Conservation (phyloP, 2,888 invertebrate species). For the Metalampra italica region DNA sequence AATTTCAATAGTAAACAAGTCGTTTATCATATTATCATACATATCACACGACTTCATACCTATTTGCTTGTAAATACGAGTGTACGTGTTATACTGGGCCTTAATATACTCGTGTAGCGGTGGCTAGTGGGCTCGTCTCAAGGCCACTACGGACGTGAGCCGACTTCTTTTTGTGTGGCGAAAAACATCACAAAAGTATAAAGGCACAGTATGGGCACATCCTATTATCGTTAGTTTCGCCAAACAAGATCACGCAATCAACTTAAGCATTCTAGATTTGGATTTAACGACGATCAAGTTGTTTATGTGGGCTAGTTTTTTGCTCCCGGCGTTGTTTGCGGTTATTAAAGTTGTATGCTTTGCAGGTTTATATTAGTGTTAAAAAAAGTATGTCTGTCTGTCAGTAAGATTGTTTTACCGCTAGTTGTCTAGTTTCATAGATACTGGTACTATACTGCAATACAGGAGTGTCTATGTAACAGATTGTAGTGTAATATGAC, state of each 20-base stretch:
- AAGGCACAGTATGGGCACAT: neutral
- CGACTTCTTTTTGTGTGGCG: constrained; percentile 38
- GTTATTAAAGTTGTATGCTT: neutral
- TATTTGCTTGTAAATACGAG: neutral
- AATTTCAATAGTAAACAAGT: constrained; percentile 1
- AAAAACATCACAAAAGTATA: constrained; percentile 15
- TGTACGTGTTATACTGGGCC: constrained; percentile 12
- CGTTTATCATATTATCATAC: constrained; percentile 1
- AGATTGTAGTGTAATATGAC: no score
- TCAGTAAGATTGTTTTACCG: no score
- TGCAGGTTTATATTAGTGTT: no score
- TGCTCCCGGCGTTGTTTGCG: neutral
- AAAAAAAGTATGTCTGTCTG: no score
- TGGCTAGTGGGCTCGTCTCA: constrained; percentile 44
- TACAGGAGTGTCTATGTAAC: no score
- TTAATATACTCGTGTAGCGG: constrained; percentile 11
- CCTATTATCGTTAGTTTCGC: neutral
- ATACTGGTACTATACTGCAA: no score
- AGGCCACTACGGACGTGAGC: constrained; percentile 50
- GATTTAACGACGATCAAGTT: no score
- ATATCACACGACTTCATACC: neutral
- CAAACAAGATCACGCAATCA: no score
- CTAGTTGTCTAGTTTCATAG: no score
- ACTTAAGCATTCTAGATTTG: no score
- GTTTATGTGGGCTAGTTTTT: no score